Base-by-base conservation (phyloP, 2,797 vertebrate species). In the Poeciliopsis infans region DNA sequence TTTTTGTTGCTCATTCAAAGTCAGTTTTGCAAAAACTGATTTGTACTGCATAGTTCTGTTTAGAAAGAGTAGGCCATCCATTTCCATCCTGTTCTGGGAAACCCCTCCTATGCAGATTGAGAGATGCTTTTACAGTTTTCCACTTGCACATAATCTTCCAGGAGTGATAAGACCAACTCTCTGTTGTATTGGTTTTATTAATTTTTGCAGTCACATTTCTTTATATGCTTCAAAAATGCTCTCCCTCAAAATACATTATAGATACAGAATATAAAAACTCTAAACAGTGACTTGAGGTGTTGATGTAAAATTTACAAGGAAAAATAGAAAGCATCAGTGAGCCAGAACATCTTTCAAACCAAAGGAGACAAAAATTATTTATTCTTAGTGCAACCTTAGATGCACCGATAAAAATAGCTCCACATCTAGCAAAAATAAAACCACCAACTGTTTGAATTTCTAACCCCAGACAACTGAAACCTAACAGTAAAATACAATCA, bases 381-480 rank as follows among this genome's bases (percentile, higher is more conserved):
- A 90, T 87, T 92, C 76, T 39, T 85, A 93, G 88, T 92, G 93
- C 89, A 93, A 88, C 59, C 87, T 87, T 72, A 85, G 53, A 64
- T 39, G 71, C 80, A 90, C 79, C 41, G 45, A 53, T 74, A 83
- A 80, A 80, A 76, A 49, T 28, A 55, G n/a, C 49, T 41, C 66
- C 15, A 36, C 28, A 25, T 77, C 57, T 72, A 79, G 68, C 77
- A 75, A 23, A 12, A 57, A 74, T 7, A 76, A 76, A 82, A 51
- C 75, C 57, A 82, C 57, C 75, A 80, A 76, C 8, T 1, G 10
- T 77, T 81, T 87, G 4, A 23, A 71, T 73, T 8, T 66, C 46
- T 64, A n/a, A 72, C 49, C 80, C 66, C 49, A 3, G 7, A 64
- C 81, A 83, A 75, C 75, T 39, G 64, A 80, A 76, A 23, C 33